Evolutionary conservation across 1,140 invertebrate genomes (phyloP).

Genomic region (Piezodorus guildinii): DNA sequence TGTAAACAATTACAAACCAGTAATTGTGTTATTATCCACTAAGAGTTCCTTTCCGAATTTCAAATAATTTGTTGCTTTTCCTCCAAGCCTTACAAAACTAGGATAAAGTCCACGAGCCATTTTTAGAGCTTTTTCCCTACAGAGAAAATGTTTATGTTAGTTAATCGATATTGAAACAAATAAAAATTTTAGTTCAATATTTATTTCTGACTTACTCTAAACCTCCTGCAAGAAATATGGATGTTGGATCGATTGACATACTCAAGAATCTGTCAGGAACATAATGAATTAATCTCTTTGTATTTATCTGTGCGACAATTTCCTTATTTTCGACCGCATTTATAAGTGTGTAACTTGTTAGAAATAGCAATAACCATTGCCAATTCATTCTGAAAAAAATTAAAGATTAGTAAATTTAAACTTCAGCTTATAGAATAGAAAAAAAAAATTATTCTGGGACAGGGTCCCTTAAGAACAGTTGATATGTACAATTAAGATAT

Average conservation of each 20-base stretch:
- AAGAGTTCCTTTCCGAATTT: slow-evolving; percentile 8
- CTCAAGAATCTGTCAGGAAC: slow-evolving; percentile 20
- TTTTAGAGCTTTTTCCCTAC: slow-evolving; percentile 26
- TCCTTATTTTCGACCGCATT: not conserved
- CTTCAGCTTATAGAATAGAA: too few species aligned
- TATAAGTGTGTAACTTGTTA: not conserved
- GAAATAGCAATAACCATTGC: not conserved
- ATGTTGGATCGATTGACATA: slow-evolving; percentile 16
- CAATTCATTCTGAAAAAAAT: slow-evolving; percentile 7
- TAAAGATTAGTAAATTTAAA: not conserved
- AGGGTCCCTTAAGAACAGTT: too few species aligned
- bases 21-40: slow-evolving; percentile 12
- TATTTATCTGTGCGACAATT: slow-evolving; percentile 15
- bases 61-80: slow-evolving; percentile 27
- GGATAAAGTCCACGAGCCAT: slow-evolving; percentile 47
- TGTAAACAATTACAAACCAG: slow-evolving; percentile 16
- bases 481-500: too few species aligned
- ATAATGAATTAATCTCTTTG: slow-evolving; percentile 16
- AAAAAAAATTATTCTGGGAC: too few species aligned
- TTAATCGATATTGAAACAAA: too few species aligned
- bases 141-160: not conserved
- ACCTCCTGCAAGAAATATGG: slow-evolving; percentile 7
- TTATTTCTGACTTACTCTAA: not conserved
- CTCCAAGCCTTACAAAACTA: slow-evolving; percentile 46
- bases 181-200: not conserved